These are phyloP conservation scores for Campodea augens DNA, from an alignment of 1,140 invertebrate species.

Conservation along the genomic window DNA sequence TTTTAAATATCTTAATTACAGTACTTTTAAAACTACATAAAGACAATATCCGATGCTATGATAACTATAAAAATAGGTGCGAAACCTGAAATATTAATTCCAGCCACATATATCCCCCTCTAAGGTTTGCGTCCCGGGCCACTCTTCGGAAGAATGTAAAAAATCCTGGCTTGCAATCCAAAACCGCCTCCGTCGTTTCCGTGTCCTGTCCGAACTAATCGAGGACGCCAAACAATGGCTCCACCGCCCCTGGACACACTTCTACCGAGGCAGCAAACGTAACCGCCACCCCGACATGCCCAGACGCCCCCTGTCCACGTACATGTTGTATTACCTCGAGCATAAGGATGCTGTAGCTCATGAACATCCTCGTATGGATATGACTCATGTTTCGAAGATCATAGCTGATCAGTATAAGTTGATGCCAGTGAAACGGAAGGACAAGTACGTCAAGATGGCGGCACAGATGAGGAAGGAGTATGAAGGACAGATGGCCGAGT, in stretches of 20 bases:
- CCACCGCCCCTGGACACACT: constrained; percentile 24
- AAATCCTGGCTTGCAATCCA: constrained; percentile 23
- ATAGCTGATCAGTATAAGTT: constrained; percentile 25
- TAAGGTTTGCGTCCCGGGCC: constrained; percentile 15
- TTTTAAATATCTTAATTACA: background rate
- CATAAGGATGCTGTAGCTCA: constrained; percentile 24
- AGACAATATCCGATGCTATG: constrained; percentile 12
- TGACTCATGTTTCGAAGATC: constrained; percentile 26
- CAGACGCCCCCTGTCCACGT: constrained; percentile 26
- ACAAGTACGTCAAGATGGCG: constrained; percentile 23
- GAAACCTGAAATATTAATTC: constrained; percentile 15
- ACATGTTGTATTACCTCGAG: constrained; percentile 27
- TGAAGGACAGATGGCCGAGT: constrained; percentile 21
- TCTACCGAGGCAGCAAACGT: constrained; percentile 19
- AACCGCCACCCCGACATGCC: constrained; percentile 30
- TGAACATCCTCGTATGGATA: constrained; percentile 25
- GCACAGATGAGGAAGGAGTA: constrained; percentile 21
- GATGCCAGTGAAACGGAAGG: constrained; percentile 25
- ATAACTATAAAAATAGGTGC: constrained; percentile 15
- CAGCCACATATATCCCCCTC: constrained; percentile 9
- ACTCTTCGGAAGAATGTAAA: constrained; percentile 23
- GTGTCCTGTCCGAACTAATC: constrained; percentile 27
- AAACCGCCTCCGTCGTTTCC: constrained; percentile 24
- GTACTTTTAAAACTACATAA: constrained; percentile 13
- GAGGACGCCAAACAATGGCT: constrained; percentile 28